Evolutionary conservation across 2,797 vertebrate species (phyloP).

Genomic region (Poliocrania exsul): DNA sequence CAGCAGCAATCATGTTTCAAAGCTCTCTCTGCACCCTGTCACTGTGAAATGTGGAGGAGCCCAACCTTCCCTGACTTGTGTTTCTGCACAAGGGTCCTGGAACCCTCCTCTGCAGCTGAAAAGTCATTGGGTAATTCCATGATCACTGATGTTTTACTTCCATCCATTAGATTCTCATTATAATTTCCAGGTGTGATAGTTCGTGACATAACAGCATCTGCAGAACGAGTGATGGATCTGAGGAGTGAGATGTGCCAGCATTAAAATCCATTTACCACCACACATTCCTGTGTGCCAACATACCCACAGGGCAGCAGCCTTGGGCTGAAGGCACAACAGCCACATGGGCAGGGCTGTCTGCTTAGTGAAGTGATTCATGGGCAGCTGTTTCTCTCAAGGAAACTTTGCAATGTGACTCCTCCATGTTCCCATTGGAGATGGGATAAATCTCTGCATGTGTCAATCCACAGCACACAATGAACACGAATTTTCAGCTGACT

Average conservation of each 20-base stretch:
- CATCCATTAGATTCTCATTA: fast-evolving
- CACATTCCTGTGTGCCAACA: not conserved
- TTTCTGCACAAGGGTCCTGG: not conserved
- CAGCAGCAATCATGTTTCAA: not conserved
- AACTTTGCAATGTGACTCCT: not conserved
- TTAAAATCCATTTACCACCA: not conserved
- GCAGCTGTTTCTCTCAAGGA: not conserved
- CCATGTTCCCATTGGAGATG: not conserved
- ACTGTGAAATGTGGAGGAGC: not conserved
- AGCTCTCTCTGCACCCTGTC: not conserved
- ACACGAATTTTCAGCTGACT: not conserved
- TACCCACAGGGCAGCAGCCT: not conserved
- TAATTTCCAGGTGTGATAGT: not conserved
- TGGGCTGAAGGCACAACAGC: not conserved
- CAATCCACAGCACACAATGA: not conserved
- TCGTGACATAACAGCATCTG: not conserved
- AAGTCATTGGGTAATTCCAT: fast-evolving
- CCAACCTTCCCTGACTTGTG: not conserved
- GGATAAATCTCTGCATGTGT: conserved; percentile 4
- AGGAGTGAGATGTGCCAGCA: not conserved
- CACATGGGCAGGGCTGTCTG: not conserved
- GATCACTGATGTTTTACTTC: not conserved
- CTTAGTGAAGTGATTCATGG: not conserved
- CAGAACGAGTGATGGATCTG: not conserved
- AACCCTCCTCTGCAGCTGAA: not conserved